Base-by-base conservation (phyloP, 1,140 invertebrate genomes). In the Copidosoma floridanum region DNA sequence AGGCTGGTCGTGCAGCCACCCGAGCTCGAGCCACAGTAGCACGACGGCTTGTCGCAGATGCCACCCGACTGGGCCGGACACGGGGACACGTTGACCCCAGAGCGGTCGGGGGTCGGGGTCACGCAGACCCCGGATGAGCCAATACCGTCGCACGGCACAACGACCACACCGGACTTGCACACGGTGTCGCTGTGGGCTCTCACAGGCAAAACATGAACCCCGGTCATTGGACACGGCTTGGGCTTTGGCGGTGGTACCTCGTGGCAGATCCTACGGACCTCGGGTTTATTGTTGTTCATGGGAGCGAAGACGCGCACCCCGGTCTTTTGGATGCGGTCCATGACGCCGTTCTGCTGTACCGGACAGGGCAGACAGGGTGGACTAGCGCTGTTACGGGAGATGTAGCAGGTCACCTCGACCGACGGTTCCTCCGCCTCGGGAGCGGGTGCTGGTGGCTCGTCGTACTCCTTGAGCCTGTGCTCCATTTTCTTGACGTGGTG, bases 21-120 rank as follows among this genome's bases (percentile, higher is more conserved):
- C 0, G 71, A 69, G 12, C 71, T 69, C 23, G 70, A 68, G 11
- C 75, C 77, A 40, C 76, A 77, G 14, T 64, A 70, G 7, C 74
- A 73, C 0, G 68, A 64, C 0, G 74, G 70, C 57, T 72, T 74
- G 0, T 53, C 67, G 20, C 77, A 79, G 8, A 54, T 60, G 21
- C 65, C 65, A 5, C 70, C 73, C 11, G 58, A 64, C 46, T 71
- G 62, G 18, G 66, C 64, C 20, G 70, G 68, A 37, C 73, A 77
- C 0, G 79, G 78, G 1, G 78, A 80, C 1, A 80, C 74, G 54
- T 72, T 77, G 0, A 81, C 64, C 0, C 73, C 75, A 0, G 69
- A 69, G n/a, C 76, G 70, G 48, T 81, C 76, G 0, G 67, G 18
- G 4, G 73, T 78, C 2, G 79, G 74, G 0, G 66, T 66, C 0